Evolutionary conservation across 64 coral and sea anemone species (phyloP).

Genomic region (Montipora cactus): DNA sequence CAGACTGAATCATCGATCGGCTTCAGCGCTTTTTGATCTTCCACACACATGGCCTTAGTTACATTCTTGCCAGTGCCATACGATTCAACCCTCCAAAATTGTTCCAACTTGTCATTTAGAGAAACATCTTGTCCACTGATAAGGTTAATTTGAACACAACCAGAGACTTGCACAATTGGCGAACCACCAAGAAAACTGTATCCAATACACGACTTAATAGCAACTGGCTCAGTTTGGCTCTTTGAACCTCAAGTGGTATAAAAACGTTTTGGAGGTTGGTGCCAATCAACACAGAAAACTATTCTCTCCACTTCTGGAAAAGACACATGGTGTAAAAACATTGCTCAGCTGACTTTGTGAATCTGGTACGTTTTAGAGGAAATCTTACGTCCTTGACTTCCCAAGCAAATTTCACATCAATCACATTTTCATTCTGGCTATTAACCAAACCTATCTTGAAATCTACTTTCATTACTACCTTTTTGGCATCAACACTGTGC

Average conservation of each 20-base stretch:
- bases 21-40: conserved; percentile 44
- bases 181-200: conserved; percentile 60
- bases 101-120: not conserved
- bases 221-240: conserved; percentile 52
- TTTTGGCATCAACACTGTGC: too few species aligned
- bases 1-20: conserved; percentile 30
- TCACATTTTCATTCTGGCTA: too few species aligned
- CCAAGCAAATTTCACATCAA: not conserved
- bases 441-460: too few species aligned
- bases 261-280: conserved; percentile 41
- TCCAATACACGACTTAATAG: conserved; percentile 53
- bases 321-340: conserved; percentile 20
- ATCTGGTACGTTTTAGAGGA: conserved; percentile 35
- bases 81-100: conserved; percentile 31
- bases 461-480: too few species aligned
- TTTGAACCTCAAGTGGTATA: conserved; percentile 58
- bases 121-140: conserved; percentile 2
- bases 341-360: not conserved
- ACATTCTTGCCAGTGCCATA: not conserved
- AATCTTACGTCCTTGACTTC: conserved; percentile 18
- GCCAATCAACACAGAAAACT: conserved; percentile 55
- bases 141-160: not conserved
- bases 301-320: conserved; percentile 52
- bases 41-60: conserved; percentile 28
- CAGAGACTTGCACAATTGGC: not conserved